Evolutionary conservation across 2,888 invertebrate genomes (phyloP).

Genomic region (Drosophila antonietae): DNA sequence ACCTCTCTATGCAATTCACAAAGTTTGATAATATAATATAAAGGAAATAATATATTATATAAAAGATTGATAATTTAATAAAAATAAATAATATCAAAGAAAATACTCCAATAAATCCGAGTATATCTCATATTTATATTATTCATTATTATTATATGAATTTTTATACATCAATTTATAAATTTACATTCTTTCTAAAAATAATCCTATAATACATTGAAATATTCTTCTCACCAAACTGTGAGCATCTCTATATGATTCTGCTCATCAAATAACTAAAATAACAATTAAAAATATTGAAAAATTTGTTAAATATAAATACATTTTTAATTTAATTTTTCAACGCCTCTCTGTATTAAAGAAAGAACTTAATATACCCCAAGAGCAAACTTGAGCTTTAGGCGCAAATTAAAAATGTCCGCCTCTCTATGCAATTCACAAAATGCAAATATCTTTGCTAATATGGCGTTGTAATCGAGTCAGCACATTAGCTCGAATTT

Average conservation of each 20-base stretch:
- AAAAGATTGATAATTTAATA: too few species aligned
- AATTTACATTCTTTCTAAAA: background rate
- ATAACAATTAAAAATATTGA: too few species aligned
- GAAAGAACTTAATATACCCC: background rate
- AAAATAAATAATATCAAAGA: too few species aligned
- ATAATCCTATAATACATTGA: too few species aligned
- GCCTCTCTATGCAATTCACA: slow-evolving; percentile 12
- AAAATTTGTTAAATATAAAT: too few species aligned
- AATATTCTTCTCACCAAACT: too few species aligned
- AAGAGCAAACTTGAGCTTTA: background rate
- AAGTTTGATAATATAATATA: background rate
- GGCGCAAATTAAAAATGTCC: background rate
- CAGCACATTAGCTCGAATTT: slow-evolving; percentile 45
- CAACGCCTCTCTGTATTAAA: background rate
- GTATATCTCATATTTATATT: too few species aligned
- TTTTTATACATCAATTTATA: background rate
- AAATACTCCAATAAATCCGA: too few species aligned
- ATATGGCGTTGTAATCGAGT: slow-evolving; percentile 44
- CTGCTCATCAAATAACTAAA: background rate
- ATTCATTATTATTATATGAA: too few species aligned
- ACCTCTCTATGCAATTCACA: too few species aligned
- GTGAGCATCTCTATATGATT: too few species aligned
- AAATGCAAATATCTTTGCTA: slow-evolving; percentile 48
- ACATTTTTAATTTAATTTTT: background rate
- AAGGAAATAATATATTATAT: too few species aligned